phyloP scores from a whole-genome alignment of 92 coral and sea anemone species.

The Zoanthus sansibaricus region DNA sequence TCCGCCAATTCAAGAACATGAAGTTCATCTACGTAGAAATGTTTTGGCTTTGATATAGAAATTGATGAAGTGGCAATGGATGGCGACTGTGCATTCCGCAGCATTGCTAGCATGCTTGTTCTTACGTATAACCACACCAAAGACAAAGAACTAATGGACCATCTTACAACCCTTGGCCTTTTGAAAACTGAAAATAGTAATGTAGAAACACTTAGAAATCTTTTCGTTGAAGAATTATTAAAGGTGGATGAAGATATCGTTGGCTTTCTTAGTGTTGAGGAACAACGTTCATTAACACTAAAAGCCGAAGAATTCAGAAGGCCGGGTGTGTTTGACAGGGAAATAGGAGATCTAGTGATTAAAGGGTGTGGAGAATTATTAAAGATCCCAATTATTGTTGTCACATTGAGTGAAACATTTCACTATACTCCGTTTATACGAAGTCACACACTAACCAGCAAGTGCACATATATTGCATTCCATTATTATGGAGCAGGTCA shows the following conservation, averaged over 20 bases:
- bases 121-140: not conserved
- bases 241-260: not conserved
- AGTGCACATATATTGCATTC: too few species aligned
- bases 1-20: not conserved
- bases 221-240: slow-evolving; percentile 12
- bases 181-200: not conserved
- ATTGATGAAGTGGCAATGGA: slow-evolving; percentile 23
- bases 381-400: slow-evolving; percentile 53
- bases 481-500: too few species aligned
- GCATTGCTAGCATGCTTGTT: not conserved
- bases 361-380: slow-evolving; percentile 38
- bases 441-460: too few species aligned
- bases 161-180: slow-evolving; percentile 10
- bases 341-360: slow-evolving; percentile 54
- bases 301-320: slow-evolving; percentile 35
- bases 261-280: not conserved
- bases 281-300: not conserved
- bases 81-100: slow-evolving; percentile 45
- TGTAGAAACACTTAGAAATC: slow-evolving; percentile 2
- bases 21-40: slow-evolving; percentile 1
- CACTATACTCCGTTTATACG: too few species aligned
- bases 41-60: slow-evolving; percentile 23
- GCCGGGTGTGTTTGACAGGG: slow-evolving; percentile 43
- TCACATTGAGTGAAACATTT: slow-evolving; percentile 45
- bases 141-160: not conserved